Base-by-base conservation (phyloP, 2,797 vertebrate species). In the Muscicapa comitata region DNA sequence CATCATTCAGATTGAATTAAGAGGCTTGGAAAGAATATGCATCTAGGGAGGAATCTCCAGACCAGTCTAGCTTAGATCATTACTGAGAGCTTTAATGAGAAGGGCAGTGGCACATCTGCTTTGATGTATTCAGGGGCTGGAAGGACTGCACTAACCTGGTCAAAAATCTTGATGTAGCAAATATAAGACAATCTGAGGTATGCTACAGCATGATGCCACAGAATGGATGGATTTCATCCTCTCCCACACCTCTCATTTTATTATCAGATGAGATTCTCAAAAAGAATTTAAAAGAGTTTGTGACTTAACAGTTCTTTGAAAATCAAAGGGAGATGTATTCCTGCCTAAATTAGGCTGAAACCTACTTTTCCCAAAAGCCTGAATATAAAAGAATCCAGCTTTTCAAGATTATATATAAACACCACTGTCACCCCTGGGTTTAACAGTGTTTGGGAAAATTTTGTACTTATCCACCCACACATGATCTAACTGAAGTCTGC, bases 401-500 rank as follows among this genome's bases (percentile, higher is more conserved):
- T 96, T 87, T 96, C 85, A 91, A 94, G 85, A 91, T 94, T 96
- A 93, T 93, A 83, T 93, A 93, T 94, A 96, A 94, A 94, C 78
- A 90, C 24, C 80, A 67, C 35, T 2, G 0, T 89, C 93, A 85
- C 83, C 65, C 53, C 45, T 3, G 3, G 85, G 57, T 94, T 96
- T 93, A 85, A 93, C 81, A 85, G 75, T 86, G 54, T 91, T 95
- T 77, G 91, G 75, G 84, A 95, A 95, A 96, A 88, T 66, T 80
- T 66, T 94, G 63, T 91, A 58, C 80, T 95, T 91, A 78, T 14
- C 93, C 82, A 83, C 95, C 91, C 85, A 94, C 91, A 77, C 17
- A 76, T 18, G 79, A 95, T 83, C 79, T 88, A 78, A 45, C 68
- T 48, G 63, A 93, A 92, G 57, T 74, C 78, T 85, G 76, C 45